Evolutionary conservation across 1,140 invertebrate species (phyloP).

Genomic region (Vollenhovia emeryi): DNA sequence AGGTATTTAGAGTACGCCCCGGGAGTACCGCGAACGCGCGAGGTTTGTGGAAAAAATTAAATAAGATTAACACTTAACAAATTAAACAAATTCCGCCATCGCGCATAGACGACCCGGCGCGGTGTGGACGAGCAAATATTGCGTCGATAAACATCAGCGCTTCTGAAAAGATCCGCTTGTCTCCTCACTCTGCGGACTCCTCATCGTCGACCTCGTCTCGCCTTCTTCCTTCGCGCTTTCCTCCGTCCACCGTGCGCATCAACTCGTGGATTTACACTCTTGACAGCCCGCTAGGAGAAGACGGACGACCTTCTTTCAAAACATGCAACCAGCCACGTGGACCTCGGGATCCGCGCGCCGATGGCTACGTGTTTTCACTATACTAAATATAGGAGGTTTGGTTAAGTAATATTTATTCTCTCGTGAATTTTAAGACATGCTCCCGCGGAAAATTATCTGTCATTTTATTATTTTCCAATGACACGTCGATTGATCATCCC

Average conservation of each 20-base stretch:
- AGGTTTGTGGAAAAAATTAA: constrained; percentile 82
- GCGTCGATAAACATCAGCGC: constrained; percentile 82
- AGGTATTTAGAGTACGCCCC: constrained; percentile 70
- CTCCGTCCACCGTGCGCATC: constrained; percentile 64
- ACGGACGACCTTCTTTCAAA: constrained; percentile 11
- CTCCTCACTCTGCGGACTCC: constrained; percentile 55
- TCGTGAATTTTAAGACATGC: not conserved
- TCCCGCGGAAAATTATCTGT: not conserved
- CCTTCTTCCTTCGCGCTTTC: constrained; percentile 56
- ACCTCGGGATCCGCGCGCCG: not conserved
- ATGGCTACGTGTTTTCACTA: not conserved
- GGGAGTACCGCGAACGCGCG: constrained; percentile 61
- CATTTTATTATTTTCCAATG: not conserved
- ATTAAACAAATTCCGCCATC: constrained; percentile 82
- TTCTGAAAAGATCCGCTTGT: constrained; percentile 79
- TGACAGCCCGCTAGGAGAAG: constrained; percentile 72
- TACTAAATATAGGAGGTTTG: not conserved
- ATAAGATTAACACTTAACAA: constrained; percentile 83
- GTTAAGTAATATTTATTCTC: not conserved
- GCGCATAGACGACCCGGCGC: constrained; percentile 54
- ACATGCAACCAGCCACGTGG: constrained; percentile 14
- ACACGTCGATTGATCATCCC: not conserved
- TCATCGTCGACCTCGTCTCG: constrained; percentile 60
- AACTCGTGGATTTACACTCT: constrained; percentile 75
- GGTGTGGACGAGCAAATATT: constrained; percentile 78